Conservation (phyloP, 2,113 vertebrate genomes). For the Sorex fumeus region DNA sequence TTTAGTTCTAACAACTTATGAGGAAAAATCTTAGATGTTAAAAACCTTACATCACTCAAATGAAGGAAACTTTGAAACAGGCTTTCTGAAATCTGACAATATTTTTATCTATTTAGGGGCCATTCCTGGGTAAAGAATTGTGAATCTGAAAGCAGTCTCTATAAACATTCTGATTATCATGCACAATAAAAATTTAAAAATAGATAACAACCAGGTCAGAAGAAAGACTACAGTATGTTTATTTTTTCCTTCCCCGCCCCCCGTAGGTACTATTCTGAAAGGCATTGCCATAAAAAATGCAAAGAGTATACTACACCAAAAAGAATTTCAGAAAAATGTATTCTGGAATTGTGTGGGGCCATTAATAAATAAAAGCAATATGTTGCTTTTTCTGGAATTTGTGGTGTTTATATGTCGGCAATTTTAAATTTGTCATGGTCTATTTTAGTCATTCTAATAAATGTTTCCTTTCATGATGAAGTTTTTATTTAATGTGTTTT, state of each 20-base stretch:
- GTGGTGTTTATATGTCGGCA: not conserved
- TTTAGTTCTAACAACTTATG: not conserved
- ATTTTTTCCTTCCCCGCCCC: too few species aligned
- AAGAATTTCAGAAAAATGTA: not conserved
- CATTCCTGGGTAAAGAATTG: not conserved
- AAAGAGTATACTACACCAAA: not conserved
- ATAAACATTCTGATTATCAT: not conserved
- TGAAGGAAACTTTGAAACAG: too few species aligned
- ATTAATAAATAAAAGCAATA: not conserved
- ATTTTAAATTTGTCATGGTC: conserved; percentile 3
- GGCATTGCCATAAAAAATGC: not conserved
- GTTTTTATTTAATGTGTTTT: conserved; percentile 1
- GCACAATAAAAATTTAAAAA: not conserved
- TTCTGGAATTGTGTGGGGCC: not conserved
- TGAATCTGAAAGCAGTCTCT: not conserved
- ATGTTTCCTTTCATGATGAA: not conserved
- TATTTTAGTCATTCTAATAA: not conserved
- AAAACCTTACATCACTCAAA: too few species aligned
- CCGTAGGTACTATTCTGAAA: not conserved
- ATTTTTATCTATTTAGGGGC: not conserved
- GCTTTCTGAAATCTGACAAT: not conserved
- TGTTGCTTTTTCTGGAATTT: not conserved
- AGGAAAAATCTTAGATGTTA: not conserved
- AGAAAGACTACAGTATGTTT: not conserved
- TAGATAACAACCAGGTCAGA: not conserved